A percentile compares a stretch with the other conserved stretches of the same genome.
phyloP scores from a whole-genome alignment of 2,113 vertebrate genomes.

The pig (Sus scrofa) region T2T-Sscrofa CM000816.6:4524001-4524500 shows the following conservation, averaged over 20 bases:
- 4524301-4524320: background rate
- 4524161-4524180: rapidly evolving
- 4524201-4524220: background rate
- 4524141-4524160: rapidly evolving
- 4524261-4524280: background rate
- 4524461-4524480: slow-evolving; percentile 46
- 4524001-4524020: rapidly evolving
- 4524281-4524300: rapidly evolving
- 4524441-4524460: slow-evolving; percentile 1
- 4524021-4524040: rapidly evolving
- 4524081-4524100: rapidly evolving
- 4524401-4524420: background rate
- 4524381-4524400: rapidly evolving
- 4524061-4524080: rapidly evolving
- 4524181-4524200: background rate
- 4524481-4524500: background rate
- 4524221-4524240: background rate
- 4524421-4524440: background rate
- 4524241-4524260: background rate
- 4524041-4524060: rapidly evolving
- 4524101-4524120: background rate
- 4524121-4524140: rapidly evolving
- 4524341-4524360: background rate
- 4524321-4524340: background rate
- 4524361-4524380: background rate